A percentile compares a stretch with the other conserved stretches of the same genome.
These are phyloP conservation scores for Lasioglossum calceatum DNA, from an alignment of 2,888 invertebrate genomes.

Conservation along the genomic window DNA sequence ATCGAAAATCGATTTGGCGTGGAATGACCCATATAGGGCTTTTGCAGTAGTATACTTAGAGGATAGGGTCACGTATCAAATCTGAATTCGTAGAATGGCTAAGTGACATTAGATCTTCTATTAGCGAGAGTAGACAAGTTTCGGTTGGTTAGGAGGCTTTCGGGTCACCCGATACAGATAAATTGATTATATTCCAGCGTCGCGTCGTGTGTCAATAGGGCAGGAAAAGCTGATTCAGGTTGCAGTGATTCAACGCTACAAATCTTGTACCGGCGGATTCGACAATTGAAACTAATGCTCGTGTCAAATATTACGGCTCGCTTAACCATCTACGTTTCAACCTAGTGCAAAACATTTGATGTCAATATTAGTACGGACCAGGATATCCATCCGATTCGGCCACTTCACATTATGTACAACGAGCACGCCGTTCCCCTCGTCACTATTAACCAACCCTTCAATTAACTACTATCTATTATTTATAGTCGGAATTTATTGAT, in stretches of 20 bases:
- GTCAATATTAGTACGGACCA: neutral
- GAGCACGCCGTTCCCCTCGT: neutral
- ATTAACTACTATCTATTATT: neutral
- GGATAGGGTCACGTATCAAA: too few relatives aligned
- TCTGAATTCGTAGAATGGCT: neutral
- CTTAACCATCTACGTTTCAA: neutral
- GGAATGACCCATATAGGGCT: too few relatives aligned
- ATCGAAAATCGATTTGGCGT: too few relatives aligned
- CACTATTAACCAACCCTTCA: neutral
- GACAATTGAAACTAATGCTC: neutral
- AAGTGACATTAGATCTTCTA: neutral
- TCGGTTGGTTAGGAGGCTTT: neutral
- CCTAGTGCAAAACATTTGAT: neutral
- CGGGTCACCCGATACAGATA: neutral
- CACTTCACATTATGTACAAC: neutral
- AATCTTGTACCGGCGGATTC: neutral
- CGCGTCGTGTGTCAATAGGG: slow-evolving; percentile 1
- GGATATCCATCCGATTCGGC: neutral
- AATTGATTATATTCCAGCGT: slow-evolving; percentile 3
- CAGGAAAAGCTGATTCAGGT: neutral
- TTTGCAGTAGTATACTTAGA: too few relatives aligned
- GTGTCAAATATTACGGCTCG: neutral
- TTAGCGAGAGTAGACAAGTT: neutral
- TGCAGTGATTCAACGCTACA: neutral
- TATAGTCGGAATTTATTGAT: neutral